Conservation (phyloP, 2,888 invertebrate species). For the Lasioglossum morio region DNA sequence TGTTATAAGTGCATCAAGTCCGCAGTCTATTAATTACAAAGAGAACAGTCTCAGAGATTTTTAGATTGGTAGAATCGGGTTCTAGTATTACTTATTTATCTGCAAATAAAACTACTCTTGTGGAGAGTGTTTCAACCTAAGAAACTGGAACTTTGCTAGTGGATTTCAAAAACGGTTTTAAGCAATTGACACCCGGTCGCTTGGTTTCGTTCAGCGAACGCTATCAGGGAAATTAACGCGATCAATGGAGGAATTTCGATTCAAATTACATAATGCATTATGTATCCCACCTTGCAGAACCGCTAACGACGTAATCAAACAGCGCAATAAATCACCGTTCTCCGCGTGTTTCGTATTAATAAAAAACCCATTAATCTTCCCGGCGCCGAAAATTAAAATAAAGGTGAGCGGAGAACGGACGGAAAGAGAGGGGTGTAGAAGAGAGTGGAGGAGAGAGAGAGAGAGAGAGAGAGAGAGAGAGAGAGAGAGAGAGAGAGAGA, state of each 20-base stretch:
- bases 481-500: background rate
- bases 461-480: background rate
- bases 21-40: too few relatives aligned
- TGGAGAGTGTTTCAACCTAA: background rate
- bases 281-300: conserved; percentile 20
- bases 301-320: conserved; percentile 51
- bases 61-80: too few relatives aligned
- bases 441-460: background rate
- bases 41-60: too few relatives aligned
- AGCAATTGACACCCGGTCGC: background rate
- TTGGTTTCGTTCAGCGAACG: background rate
- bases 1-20: too few relatives aligned
- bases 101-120: too few relatives aligned
- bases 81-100: too few relatives aligned
- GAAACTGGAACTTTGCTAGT: too few relatives aligned
- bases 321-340: conserved; percentile 47
- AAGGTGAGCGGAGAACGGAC: conserved; percentile 3
- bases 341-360: conserved; percentile 43
- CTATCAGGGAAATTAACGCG: background rate
- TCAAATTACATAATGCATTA: conserved; percentile 25
- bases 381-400: conserved; percentile 43
- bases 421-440: background rate
- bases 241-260: background rate
- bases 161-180: too few relatives aligned
- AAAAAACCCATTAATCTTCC: conserved; percentile 60